These are phyloP conservation scores for Acholoe squamosa DNA, from an alignment of 2,888 invertebrate species.

Conservation along the genomic window DNA sequence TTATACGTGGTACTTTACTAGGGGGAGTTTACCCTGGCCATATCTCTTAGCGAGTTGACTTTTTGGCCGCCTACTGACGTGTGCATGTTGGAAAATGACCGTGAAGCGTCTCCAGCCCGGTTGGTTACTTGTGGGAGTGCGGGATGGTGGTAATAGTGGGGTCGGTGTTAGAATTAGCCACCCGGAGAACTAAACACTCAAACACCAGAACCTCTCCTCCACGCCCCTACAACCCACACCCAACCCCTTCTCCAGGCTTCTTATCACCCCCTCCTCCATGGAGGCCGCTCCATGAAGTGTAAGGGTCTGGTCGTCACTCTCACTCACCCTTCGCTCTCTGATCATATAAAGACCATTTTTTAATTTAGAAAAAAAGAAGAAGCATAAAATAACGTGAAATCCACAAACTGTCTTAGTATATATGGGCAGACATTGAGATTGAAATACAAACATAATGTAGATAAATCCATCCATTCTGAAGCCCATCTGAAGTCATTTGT, in stretches of 20 bases:
- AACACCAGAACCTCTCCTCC: background rate
- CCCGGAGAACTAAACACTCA: constrained; percentile 19
- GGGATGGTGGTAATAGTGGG: background rate
- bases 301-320: too few species aligned
- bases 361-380: too few species aligned
- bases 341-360: too few species aligned
- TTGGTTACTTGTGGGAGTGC: background rate
- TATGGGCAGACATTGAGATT: too few species aligned
- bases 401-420: too few species aligned
- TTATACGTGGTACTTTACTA: background rate
- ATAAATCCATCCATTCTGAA: too few species aligned
- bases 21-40: background rate
- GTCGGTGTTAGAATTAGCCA: constrained; percentile 18
- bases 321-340: too few species aligned
- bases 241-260: background rate
- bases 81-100: constrained; percentile 29
- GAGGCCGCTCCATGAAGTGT: too few species aligned
- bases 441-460: too few species aligned
- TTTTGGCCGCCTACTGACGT: constrained; percentile 1
- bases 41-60: background rate
- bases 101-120: constrained; percentile 21
- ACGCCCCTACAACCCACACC: background rate
- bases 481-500: too few species aligned
- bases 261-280: background rate
- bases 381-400: too few species aligned